A percentile compares a stretch with the other conserved stretches of the same genome.
phyloP scores from a whole-genome alignment of 2,888 invertebrate species.

The Abrostola tripartita region DNA sequence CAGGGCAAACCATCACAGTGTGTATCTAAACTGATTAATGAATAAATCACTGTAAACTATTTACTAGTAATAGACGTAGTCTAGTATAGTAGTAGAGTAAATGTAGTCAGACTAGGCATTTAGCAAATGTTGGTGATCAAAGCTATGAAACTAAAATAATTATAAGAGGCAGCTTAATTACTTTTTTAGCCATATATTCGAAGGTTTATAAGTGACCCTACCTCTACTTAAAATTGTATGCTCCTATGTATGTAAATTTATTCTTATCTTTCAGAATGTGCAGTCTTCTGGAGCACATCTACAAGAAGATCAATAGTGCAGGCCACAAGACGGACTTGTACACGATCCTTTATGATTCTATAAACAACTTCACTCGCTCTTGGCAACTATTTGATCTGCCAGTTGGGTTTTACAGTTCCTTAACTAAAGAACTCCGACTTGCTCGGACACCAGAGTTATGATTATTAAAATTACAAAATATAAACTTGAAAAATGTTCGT shows the following conservation, averaged over 20 bases:
- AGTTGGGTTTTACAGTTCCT: conserved; percentile 19
- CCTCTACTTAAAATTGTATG: no score
- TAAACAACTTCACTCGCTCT: conserved; percentile 21
- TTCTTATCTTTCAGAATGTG: conserved; percentile 16
- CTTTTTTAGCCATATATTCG: no score
- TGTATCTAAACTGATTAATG: no score
- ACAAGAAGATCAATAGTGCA: conserved; percentile 20
- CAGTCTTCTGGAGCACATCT: conserved; percentile 26
- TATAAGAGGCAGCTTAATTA: no score
- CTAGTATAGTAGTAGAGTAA: no score
- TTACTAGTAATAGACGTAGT: no score
- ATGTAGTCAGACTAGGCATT: no score
- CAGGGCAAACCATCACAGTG: conserved; percentile 19
- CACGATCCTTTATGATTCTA: conserved; percentile 28
- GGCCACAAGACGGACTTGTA: conserved; percentile 37
- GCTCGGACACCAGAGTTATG: conserved; percentile 13
- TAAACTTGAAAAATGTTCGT: neutral
- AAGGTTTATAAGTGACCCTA: no score
- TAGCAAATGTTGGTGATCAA: no score
- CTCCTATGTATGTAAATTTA: neutral
- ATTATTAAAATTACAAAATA: neutral
- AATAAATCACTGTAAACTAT: no score
- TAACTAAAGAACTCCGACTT: conserved; percentile 41
- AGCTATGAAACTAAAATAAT: no score
- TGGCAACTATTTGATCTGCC: conserved; percentile 13